Conservation (phyloP, 2,797 vertebrate species). For the Karalla daura region DNA sequence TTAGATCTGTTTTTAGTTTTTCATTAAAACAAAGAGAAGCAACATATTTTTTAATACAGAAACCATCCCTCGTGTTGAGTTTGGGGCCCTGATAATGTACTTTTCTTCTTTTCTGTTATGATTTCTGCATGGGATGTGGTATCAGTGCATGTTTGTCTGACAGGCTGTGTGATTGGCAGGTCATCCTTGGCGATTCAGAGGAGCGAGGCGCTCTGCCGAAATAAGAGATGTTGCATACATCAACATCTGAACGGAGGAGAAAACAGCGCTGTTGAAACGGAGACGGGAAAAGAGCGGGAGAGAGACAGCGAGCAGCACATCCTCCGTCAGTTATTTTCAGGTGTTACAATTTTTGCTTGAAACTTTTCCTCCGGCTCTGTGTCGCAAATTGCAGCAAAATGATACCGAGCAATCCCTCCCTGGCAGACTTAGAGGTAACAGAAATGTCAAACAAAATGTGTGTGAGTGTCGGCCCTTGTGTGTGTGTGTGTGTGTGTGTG, state of each 20-base stretch:
- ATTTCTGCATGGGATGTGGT: not conserved
- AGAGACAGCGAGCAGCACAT: not conserved
- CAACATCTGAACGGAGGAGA: slow-evolving; percentile 26
- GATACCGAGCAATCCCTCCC: not conserved
- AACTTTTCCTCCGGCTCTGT: not conserved
- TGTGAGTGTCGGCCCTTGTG: not conserved
- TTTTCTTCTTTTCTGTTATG: not conserved
- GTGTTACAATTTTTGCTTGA: not conserved
- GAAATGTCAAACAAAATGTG: slow-evolving; percentile 7
- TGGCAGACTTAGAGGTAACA: not conserved
- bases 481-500: not conserved
- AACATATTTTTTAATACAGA: too few relatives aligned
- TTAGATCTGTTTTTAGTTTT: not conserved
- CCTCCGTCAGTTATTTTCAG: not conserved
- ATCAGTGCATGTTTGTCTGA: not conserved
- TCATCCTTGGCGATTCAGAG: not conserved
- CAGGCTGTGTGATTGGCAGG: slow-evolving; percentile 9
- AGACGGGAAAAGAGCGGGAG: not conserved
- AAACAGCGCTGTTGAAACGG: not conserved
- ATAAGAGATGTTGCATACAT: slow-evolving; percentile 9
- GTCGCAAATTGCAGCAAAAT: not conserved
- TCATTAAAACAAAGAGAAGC: not conserved
- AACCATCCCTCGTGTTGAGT: not conserved
- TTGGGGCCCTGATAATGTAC: not conserved
- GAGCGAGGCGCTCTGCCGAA: not conserved